These are phyloP conservation scores for Dermatemys mawii DNA, from an alignment of 2,113 vertebrate genomes.

Conservation along the genomic window DNA sequence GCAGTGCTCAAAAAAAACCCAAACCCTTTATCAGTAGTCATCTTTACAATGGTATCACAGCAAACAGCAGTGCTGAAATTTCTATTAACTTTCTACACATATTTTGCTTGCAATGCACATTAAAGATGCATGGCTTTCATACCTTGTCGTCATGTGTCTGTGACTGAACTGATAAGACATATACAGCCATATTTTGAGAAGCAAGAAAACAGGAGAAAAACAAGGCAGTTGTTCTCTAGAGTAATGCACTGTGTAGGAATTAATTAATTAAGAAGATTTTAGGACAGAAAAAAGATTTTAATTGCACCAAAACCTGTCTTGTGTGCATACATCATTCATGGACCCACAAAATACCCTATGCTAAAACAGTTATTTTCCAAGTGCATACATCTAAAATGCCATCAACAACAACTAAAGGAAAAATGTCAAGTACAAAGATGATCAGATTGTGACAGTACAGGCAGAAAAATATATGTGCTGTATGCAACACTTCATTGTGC, in stretches of 20 bases:
- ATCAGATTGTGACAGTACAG: background rate
- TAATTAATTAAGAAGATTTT: background rate
- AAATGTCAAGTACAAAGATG: background rate
- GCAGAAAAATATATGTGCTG: background rate
- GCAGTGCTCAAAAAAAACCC: background rate
- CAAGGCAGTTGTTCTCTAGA: background rate
- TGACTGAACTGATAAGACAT: conserved; percentile 58
- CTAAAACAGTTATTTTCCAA: background rate
- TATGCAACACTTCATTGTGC: conserved; percentile 11
- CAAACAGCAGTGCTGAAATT: background rate
- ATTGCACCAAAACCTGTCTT: background rate
- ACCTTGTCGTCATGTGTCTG: background rate
- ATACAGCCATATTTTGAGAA: background rate
- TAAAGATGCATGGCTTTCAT: background rate
- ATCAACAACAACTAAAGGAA: background rate
- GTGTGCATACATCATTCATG: background rate
- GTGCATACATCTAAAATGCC: background rate
- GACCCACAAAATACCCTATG: background rate
- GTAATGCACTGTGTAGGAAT: conserved; percentile 24
- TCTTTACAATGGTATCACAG: background rate
- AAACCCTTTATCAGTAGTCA: conserved; percentile 16
- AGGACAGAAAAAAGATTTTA: background rate
- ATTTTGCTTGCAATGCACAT: background rate
- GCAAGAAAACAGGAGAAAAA: background rate
- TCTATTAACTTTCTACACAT: background rate